These are phyloP conservation scores for Cremastobaeus sp. DNA, from an alignment of 2,888 invertebrate species.

Conservation along the genomic window DNA sequence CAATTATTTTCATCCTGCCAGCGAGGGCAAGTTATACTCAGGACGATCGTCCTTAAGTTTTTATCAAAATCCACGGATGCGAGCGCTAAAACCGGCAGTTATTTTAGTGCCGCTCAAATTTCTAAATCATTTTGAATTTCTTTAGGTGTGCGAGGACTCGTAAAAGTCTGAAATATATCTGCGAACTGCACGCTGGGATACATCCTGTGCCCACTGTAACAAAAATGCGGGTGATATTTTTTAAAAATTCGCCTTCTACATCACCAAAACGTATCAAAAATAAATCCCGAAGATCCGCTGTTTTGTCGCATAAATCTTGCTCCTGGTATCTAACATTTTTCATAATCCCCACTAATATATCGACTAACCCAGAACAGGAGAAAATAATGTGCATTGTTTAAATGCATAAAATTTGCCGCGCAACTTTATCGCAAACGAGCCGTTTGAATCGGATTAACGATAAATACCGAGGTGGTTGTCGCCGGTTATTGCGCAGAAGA, in stretches of 20 bases:
- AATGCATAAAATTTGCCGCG: slow-evolving; percentile 16
- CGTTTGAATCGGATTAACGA: slow-evolving; percentile 29
- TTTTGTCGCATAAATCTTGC: not conserved
- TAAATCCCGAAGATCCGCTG: slow-evolving; percentile 4
- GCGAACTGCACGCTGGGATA: slow-evolving; percentile 27
- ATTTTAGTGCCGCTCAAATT: slow-evolving; percentile 46
- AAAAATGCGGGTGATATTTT: slow-evolving; percentile 25
- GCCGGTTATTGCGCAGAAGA: slow-evolving; percentile 22
- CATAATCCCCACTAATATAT: not conserved
- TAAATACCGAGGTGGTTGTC: slow-evolving; percentile 33
- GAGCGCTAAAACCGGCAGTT: slow-evolving; percentile 20
- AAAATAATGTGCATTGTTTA: slow-evolving; percentile 24
- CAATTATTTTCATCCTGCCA: too few species aligned
- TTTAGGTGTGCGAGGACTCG: slow-evolving; percentile 25
- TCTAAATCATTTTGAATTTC: slow-evolving; percentile 51
- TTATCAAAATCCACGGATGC: slow-evolving; percentile 34
- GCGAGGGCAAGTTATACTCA: too few species aligned
- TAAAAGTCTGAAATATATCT: slow-evolving; percentile 47
- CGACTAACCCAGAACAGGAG: not conserved
- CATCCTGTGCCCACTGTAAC: slow-evolving; percentile 23
- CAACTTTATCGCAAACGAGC: slow-evolving; percentile 15
- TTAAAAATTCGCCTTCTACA: slow-evolving; percentile 21
- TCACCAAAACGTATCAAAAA: slow-evolving; percentile 34
- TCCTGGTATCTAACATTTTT: not conserved
- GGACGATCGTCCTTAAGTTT: slow-evolving; percentile 9